Base-by-base conservation (phyloP, 2,797 vertebrate genomes). In the Cynodonichthys magdalenae region DNA sequence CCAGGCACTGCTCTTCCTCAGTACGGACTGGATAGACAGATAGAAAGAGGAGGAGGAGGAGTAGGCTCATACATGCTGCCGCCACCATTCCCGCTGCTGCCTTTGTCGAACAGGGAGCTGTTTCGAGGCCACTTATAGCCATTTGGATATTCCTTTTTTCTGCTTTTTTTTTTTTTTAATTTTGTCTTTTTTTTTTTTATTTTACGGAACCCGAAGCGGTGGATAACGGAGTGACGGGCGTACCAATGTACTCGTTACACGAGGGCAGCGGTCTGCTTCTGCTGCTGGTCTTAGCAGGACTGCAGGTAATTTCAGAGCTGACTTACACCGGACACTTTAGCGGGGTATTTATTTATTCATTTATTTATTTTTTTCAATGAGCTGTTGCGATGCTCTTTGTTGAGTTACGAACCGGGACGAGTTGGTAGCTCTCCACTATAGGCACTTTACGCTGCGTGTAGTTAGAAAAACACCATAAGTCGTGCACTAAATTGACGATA, bases 251-350 rank as follows among this genome's bases (percentile, higher is more conserved):
- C 79, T 81, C 76, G 50, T 80, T 71, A 61, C 84, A 82, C 81
- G 85, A 80, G 78, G 87, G 91, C 77, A 89, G 88, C 87, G 81
- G 79, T 58, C 71, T 86, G 86, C 76, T 92, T 54, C 79, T 92
- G 86, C 89, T 91, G 74, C 53, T 77, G 76, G 62, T 93, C 71
- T 63, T 90, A 75, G 90, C 89, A 60, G 92, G 84, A 87, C 84
- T 92, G 90, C 92, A 93, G 93, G 93, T 94, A 94, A 87, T 42
- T 36, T 72, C 20, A 11, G 17, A 52, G 69, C 48, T 56, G 84
- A 88, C 78, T 90, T 87, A 34, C 54, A 29, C 81, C 72, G 84
- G 83, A 88, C 85, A 87, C 24, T 86, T 81, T n/a, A 8, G 24
- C 8, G 8, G 8, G 34, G 15, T 42, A 15, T 15, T 44, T 44